Base-by-base conservation (phyloP, 2,113 vertebrate genomes). In the Cacatua alba region DNA sequence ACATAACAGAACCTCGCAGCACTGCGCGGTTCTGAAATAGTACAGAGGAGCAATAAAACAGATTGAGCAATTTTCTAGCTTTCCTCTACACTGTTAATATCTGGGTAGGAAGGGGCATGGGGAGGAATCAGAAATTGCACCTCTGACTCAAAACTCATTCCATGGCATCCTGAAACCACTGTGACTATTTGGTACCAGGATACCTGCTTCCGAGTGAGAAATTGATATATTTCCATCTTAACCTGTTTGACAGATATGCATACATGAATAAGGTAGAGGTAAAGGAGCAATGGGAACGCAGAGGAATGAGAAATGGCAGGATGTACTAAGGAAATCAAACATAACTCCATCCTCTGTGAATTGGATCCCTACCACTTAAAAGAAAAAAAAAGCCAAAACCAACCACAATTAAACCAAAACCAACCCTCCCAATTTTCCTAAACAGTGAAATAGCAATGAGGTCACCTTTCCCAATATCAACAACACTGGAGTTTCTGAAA, bases 71-170 rank as follows among this genome's bases (percentile, higher is more conserved):
- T 74, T 74, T 86, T 79, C 35, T 62, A 24, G n/a, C 20, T n/a
- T 82, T 89, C 35, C 16, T 63, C 31, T 77, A 52, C n/a, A 37
- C 7, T 33, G 23, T 17, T 76, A 59, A 43, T 62, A 7, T 43
- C 0, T 26, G 60, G 35, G 60, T 17, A 59, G 35, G 24, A 0
- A 5, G 7, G 20, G 8, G 20, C 33, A 59, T 59, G 5, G 0
- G 19, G 5, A 5, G 4, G 1, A 4, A 13, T 7, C 6, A 84
- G 53, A 65, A 83, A 65, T 24, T 83, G 9, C n/a, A 49, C 13
- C 13, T 88, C 44, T 46, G 6, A n/a, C 59, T 93, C 63, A 65
- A n/a, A 80, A 21, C 17, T 60, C 44, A n/a, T 77, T 83, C 37
- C 28, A 17, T 26, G 17, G 4, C 35, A 92, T 51, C 35, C 63